Conservation (phyloP, 2,888 invertebrate species). For the Amphipyra tragopoginis region DNA sequence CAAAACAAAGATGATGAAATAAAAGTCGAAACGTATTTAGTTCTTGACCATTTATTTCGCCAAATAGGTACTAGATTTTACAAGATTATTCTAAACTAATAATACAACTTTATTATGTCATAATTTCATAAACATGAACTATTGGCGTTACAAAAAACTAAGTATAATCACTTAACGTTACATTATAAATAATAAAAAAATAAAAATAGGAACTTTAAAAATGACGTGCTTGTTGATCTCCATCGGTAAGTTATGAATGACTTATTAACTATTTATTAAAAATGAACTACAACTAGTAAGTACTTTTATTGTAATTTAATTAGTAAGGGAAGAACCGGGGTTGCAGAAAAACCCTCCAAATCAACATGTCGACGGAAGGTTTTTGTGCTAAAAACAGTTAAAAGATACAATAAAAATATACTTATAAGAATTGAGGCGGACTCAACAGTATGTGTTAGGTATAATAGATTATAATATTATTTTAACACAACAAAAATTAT, state of each 20-base stretch:
- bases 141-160: conserved; percentile 42
- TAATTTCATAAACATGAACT: conserved; percentile 40
- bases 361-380: not conserved
- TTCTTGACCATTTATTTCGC: conserved; percentile 38
- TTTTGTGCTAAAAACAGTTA: conserved; percentile 1
- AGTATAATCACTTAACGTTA: conserved; percentile 31
- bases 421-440: conserved; percentile 51
- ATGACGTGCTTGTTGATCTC: conserved; percentile 64
- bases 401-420: conserved; percentile 32
- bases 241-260: conserved; percentile 33
- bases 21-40: not conserved
- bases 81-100: conserved; percentile 52
- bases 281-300: conserved; percentile 58
- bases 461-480: conserved; percentile 4
- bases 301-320: conserved; percentile 53
- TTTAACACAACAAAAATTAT: not conserved
- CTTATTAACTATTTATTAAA: conserved; percentile 18
- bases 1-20: not conserved
- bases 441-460: conserved; percentile 26
- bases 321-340: conserved; percentile 21
- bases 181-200: conserved; percentile 62
- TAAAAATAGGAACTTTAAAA: conserved; percentile 76
- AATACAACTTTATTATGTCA: conserved; percentile 59
- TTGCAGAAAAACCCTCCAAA: conserved; percentile 4
- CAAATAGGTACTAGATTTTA: conserved; percentile 38